A percentile compares a stretch with the other conserved stretches of the same genome.
These are phyloP conservation scores for Bellardia bayeri DNA, from an alignment of 2,888 invertebrate species.

Conservation along the genomic window DNA sequence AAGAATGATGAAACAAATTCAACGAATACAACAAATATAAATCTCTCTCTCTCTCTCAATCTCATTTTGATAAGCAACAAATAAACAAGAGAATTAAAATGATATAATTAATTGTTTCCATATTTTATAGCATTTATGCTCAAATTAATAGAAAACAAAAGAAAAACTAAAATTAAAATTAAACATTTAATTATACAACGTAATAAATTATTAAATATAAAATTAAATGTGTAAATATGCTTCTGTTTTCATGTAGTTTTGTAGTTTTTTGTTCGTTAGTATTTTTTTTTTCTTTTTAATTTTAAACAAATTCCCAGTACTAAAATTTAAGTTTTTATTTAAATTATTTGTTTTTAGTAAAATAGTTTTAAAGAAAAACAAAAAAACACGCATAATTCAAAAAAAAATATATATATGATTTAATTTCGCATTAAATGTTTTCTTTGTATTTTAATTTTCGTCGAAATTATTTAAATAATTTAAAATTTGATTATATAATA, in stretches of 20 bases:
- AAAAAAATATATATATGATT: slow-evolving; percentile 11
- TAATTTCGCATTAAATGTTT: not conserved
- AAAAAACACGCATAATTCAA: slow-evolving; percentile 69
- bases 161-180: not conserved
- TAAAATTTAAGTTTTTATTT: slow-evolving; percentile 54
- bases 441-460: slow-evolving; percentile 24
- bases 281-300: slow-evolving; percentile 1
- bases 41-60: slow-evolving; percentile 6
- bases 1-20: slow-evolving; percentile 39
- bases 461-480: slow-evolving; percentile 34
- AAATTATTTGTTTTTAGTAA: slow-evolving; percentile 46
- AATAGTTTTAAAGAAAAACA: slow-evolving; percentile 46
- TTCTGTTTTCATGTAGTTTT: slow-evolving; percentile 40
- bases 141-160: slow-evolving; percentile 60
- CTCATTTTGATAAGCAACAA: slow-evolving; percentile 50
- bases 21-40: slow-evolving; percentile 55
- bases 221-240: slow-evolving; percentile 62
- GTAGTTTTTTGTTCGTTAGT: slow-evolving; percentile 35
- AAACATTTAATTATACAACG: slow-evolving; percentile 27
- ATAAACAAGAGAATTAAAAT: slow-evolving; percentile 26
- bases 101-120: slow-evolving; percentile 35
- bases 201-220: slow-evolving; percentile 28
- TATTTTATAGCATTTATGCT: slow-evolving; percentile 68
- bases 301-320: slow-evolving; percentile 61
- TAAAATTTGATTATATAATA: slow-evolving; percentile 1